Percentiles rank a stretch among this genome's conserved stretches.
These are phyloP conservation scores for Leptinotarsa texana DNA, from an alignment of 1,140 invertebrate genomes.

Conservation along the genomic window DNA sequence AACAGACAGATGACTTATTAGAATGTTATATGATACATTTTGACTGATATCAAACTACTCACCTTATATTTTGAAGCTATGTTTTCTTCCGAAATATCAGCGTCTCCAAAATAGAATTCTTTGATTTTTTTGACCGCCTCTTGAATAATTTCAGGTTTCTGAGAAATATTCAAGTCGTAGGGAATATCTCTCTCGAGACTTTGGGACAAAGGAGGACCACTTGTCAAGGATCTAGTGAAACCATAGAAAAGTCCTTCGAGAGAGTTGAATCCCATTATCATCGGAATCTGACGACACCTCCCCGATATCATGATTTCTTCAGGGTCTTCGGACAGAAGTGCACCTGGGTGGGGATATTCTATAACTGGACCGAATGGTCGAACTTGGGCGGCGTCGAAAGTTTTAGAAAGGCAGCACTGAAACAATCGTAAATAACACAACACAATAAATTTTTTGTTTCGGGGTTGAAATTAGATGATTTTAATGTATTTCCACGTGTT, in stretches of 20 bases:
- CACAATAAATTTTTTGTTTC: too few relatives aligned
- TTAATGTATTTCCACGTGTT: too few relatives aligned
- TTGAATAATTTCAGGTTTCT: constrained; percentile 54
- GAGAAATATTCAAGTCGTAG: constrained; percentile 55
- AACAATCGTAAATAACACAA: not conserved
- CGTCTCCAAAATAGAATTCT: constrained; percentile 59
- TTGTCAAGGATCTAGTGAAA: constrained; percentile 50
- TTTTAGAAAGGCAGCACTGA: not conserved
- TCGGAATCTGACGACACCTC: constrained; percentile 56
- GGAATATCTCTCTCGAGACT: constrained; percentile 59
- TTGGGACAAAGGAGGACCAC: constrained; percentile 55
- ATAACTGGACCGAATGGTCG: constrained; percentile 59
- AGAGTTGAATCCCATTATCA: constrained; percentile 62
- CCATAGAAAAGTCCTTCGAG: constrained; percentile 54
- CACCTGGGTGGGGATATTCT: constrained; percentile 54
- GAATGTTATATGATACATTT: too few relatives aligned
- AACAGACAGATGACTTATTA: too few relatives aligned
- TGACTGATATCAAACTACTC: constrained; percentile 7
- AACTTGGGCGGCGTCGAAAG: constrained; percentile 48
- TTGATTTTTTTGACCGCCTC: constrained; percentile 58
- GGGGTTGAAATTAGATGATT: too few relatives aligned
- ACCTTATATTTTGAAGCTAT: constrained; percentile 44
- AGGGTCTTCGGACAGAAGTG: constrained; percentile 58
- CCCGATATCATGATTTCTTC: constrained; percentile 54
- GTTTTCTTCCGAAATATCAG: constrained; percentile 52